Evolutionary conservation across 2,888 invertebrate genomes (phyloP).

Genomic region (Escarpia spicata): DNA sequence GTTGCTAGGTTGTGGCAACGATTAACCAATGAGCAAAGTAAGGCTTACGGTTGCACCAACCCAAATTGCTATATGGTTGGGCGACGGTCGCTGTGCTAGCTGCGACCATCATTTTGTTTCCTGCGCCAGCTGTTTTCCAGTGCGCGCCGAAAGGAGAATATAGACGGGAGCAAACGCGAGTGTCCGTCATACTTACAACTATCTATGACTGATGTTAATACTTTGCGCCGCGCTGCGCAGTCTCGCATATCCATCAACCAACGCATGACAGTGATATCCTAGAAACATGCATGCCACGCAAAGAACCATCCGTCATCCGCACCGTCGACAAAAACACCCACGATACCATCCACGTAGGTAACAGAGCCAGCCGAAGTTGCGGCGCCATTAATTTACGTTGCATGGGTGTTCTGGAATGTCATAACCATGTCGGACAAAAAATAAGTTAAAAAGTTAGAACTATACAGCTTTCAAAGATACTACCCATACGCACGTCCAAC

Average conservation of each 20-base stretch:
- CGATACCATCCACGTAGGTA: neutral
- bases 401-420: neutral
- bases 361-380: neutral
- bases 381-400: neutral
- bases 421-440: neutral
- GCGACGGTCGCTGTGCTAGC: too few species aligned
- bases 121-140: neutral
- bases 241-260: neutral
- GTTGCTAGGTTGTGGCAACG: too few species aligned
- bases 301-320: neutral
- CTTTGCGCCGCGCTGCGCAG: neutral
- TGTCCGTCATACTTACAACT: neutral
- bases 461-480: neutral
- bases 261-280: neutral
- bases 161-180: neutral
- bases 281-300: neutral
- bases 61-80: too few species aligned
- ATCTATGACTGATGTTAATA: constrained; percentile 12
- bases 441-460: neutral
- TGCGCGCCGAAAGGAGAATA: neutral
- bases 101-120: neutral
- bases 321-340: neutral
- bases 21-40: too few species aligned
- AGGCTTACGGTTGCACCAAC: too few species aligned
- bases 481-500: neutral